phyloP scores from a whole-genome alignment of 2,888 invertebrate species.

The Thera obeliscata region DNA sequence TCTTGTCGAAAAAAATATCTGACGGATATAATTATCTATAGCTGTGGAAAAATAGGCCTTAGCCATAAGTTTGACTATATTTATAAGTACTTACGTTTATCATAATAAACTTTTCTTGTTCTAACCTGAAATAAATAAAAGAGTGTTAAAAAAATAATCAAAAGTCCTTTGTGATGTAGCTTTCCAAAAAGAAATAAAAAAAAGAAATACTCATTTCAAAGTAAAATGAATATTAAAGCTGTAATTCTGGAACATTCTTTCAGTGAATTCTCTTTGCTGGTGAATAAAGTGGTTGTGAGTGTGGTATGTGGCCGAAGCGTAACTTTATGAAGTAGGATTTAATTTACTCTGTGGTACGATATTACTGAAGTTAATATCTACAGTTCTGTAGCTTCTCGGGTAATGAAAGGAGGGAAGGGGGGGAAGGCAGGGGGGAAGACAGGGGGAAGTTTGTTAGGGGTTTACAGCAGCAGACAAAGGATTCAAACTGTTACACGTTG shows the following conservation, averaged over 20 bases:
- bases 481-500: not conserved
- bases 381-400: constrained; percentile 1
- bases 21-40: too few relatives aligned
- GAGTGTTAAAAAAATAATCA: too few relatives aligned
- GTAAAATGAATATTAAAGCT: too few relatives aligned
- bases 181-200: too few relatives aligned
- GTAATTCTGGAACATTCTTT: too few relatives aligned
- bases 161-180: too few relatives aligned
- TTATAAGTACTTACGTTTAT: constrained; percentile 91
- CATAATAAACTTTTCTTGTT: constrained; percentile 92
- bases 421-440: not conserved
- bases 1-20: too few relatives aligned
- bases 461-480: not conserved
- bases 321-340: not conserved
- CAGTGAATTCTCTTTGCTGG: too few relatives aligned
- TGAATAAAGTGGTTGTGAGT: not conserved
- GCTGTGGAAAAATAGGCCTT: not conserved
- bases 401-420: not conserved
- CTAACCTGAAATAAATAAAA: constrained; percentile 85
- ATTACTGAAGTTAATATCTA: constrained; percentile 1
- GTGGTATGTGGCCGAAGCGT: not conserved
- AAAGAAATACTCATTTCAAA: too few relatives aligned
- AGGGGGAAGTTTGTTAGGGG: not conserved
- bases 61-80: not conserved
- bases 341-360: not conserved